These are phyloP conservation scores for Calycopis cecrops DNA, from an alignment of 1,140 invertebrate species.

Conservation along the genomic window DNA sequence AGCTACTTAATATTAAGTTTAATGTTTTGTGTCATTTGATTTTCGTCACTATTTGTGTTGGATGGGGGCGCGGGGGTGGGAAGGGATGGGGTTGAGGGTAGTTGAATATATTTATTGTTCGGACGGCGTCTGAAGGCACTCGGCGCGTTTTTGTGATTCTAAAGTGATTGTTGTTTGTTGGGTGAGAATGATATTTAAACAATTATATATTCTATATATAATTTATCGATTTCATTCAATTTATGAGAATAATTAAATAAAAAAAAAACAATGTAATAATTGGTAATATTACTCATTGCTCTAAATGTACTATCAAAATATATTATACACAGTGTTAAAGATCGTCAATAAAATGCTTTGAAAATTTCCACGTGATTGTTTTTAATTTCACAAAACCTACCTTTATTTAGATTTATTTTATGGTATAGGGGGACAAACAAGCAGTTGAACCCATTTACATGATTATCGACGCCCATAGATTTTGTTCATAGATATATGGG, in stretches of 20 bases:
- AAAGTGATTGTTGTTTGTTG: slow-evolving; percentile 71
- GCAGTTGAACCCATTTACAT: no score
- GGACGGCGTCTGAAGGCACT: slow-evolving; percentile 22
- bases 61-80: slow-evolving; percentile 20
- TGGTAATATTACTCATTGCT: slow-evolving; percentile 75
- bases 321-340: slow-evolving; percentile 76
- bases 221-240: slow-evolving; percentile 72
- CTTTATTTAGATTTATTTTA: no score
- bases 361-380: slow-evolving; percentile 69
- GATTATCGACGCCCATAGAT: no score
- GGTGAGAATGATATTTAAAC: slow-evolving; percentile 60
- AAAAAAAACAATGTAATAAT: slow-evolving; percentile 68
- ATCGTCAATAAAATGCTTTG: slow-evolving; percentile 75
- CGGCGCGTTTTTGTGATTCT: slow-evolving; percentile 44
- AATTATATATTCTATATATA: slow-evolving; percentile 72
- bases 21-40: slow-evolving; percentile 48
- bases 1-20: slow-evolving; percentile 52
- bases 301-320: slow-evolving; percentile 75
- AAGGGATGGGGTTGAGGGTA: slow-evolving; percentile 6
- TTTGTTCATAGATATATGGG: no score
- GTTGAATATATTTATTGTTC: slow-evolving; percentile 19
- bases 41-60: slow-evolving; percentile 35
- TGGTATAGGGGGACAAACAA: no score
- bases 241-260: slow-evolving; percentile 50
- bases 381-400: slow-evolving; percentile 26